Evolutionary conservation across 2,888 invertebrate genomes (phyloP).

Genomic region (Elgonia sp.): DNA sequence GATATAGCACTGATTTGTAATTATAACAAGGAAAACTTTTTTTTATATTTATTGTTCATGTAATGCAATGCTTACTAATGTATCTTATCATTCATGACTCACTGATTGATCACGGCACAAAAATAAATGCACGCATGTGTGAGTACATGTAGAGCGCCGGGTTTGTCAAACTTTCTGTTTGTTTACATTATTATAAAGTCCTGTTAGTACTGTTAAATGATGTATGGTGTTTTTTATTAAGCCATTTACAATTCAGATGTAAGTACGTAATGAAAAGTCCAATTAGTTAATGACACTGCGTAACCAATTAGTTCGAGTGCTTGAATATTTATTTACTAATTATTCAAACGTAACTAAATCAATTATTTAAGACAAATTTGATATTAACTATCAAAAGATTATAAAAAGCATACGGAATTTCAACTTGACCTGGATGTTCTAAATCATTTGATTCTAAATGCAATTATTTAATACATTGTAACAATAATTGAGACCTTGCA

Average conservation of each 20-base stretch:
- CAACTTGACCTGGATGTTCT: conserved; percentile 18
- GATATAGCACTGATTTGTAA: not conserved
- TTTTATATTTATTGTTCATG: not conserved
- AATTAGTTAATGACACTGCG: no score
- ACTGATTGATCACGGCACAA: conserved; percentile 16
- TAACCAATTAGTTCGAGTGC: not conserved
- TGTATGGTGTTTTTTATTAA: no score
- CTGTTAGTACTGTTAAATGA: no score
- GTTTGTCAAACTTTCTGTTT: conserved; percentile 12
- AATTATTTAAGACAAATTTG: not conserved
- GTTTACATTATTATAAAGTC: conserved; percentile 1
- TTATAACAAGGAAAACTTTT: not conserved
- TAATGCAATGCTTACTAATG: not conserved
- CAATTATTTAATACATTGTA: conserved; percentile 20
- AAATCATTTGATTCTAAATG: conserved; percentile 31
- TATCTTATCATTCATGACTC: conserved; percentile 41
- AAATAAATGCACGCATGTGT: conserved; percentile 2
- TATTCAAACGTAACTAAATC: not conserved
- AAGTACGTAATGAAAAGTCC: no score
- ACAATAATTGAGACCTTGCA: conserved; percentile 40
- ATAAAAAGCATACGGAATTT: not conserved
- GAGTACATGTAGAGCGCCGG: not conserved
- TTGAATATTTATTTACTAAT: no score
- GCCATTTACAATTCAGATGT: no score
- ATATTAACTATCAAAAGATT: not conserved